Conservation (phyloP, 2,797 vertebrate genomes). For the Pseudochirops corinnae region DNA sequence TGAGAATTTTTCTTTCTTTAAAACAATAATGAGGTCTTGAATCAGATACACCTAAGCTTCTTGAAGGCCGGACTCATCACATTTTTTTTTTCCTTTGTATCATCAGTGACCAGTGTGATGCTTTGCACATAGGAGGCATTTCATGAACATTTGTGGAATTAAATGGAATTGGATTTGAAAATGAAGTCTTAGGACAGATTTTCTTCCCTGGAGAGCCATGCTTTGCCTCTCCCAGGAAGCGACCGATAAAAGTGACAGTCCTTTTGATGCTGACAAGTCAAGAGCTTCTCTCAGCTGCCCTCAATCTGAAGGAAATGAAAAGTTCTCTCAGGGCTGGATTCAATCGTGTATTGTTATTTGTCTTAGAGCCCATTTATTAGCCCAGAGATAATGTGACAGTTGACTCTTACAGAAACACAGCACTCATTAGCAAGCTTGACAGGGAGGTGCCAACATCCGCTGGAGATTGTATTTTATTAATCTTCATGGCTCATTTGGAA, state of each 20-base stretch:
- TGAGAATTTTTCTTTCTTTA: conserved; percentile 6
- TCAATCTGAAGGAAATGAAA: conserved; percentile 76
- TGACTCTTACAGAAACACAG: conserved; percentile 84
- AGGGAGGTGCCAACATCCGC: conserved; percentile 85
- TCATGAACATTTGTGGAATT: conserved; percentile 16
- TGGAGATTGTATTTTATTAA: conserved; percentile 85
- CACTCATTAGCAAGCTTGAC: conserved; percentile 86
- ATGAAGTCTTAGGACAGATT: conserved; percentile 6
- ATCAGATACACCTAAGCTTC: not conserved
- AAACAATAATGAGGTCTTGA: conserved; percentile 5
- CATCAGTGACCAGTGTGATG: not conserved
- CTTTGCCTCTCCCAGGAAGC: conserved; percentile 36
- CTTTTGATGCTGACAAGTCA: conserved; percentile 48
- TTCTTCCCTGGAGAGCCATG: conserved; percentile 47
- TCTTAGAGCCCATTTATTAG: conserved; percentile 84
- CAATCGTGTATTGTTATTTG: conserved; percentile 84
- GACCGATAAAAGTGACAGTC: conserved; percentile 60
- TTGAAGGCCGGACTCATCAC: not conserved
- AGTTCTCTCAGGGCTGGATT: conserved; percentile 80
- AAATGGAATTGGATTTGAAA: conserved; percentile 47
- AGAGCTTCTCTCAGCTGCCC: conserved; percentile 69
- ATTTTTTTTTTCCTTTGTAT: not conserved
- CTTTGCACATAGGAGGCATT: not conserved
- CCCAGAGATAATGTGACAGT: conserved; percentile 85
- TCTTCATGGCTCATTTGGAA: conserved; percentile 86